Conservation (phyloP, 2,888 invertebrate genomes). For the Fragum fragum region DNA sequence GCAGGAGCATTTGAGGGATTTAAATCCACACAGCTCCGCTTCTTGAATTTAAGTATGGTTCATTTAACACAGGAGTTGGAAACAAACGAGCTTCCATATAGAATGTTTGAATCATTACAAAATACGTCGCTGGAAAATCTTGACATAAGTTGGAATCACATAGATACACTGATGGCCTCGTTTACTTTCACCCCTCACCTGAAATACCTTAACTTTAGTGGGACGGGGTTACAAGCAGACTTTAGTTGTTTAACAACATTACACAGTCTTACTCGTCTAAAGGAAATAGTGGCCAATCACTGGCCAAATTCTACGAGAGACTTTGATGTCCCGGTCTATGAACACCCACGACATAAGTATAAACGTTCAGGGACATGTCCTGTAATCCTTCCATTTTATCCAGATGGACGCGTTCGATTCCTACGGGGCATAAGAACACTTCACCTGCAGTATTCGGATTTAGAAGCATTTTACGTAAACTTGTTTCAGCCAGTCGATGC, state of each 20-base stretch:
- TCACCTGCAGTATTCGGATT: not conserved
- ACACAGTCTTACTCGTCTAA: not conserved
- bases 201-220: not conserved
- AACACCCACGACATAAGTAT: not conserved
- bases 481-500: not conserved
- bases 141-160: conserved; percentile 1
- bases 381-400: not conserved
- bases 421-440: not conserved
- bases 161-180: not conserved
- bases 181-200: not conserved
- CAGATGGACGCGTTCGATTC: not conserved
- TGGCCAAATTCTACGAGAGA: not conserved
- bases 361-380: not conserved
- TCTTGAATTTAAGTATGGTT: not conserved
- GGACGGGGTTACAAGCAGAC: not conserved
- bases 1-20: not conserved
- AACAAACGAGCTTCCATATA: not conserved
- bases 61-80: not conserved
- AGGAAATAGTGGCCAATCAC: not conserved
- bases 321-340: not conserved
- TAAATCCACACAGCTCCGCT: not conserved
- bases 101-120: not conserved
- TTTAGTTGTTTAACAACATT: not conserved
- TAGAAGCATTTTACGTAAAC: not conserved
- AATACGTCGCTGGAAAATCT: not conserved